Evolutionary conservation across 2,797 vertebrate species (phyloP), one percentile per base, ranked within the genome.

Genomic region (Hipposideros larvatus): DNA sequence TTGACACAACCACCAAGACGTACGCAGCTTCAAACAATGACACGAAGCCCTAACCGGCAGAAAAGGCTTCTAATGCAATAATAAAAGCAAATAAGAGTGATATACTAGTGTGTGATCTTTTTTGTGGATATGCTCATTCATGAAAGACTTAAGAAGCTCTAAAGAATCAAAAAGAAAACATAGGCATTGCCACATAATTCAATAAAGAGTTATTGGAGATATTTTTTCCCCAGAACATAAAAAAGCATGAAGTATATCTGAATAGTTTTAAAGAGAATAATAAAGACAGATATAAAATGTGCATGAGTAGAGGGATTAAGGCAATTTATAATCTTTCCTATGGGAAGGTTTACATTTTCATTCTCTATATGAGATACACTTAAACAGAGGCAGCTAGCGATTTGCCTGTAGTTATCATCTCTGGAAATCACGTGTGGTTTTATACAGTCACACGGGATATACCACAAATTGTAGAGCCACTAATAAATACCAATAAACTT

Each of bases 261-360:
- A 88, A n/a, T 14, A 53, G 55, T 57, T 87, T 85, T 89, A 59
- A 91, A 82, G n/a, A 94, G 43, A 95, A 79, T 55, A 85, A 70
- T 75, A 79, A 87, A 82, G 80, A 92, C 14, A 87, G 41, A 71
- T 61, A 74, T 82, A 53, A 95, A 88, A 74, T 43, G 46, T 70
- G 37, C 57, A 57, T 43, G 65, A 82, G 34, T 61, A 70, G 15
- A 82, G 41, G n/a, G 31, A 80, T 43, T 59, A 77, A 78, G 41
- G 28, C 31, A 55, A 65, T 51, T 93, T 88, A 95, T 21, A 43
- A 48, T 66, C 53, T 79, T 74, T 73, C 53, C 85, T 55, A 37
- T 61, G 57, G 57, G 77, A 87, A 93, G 82, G 28, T 92, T 92
- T 83, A 11, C 63, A 73, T 61, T 84, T 84, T 84, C 48, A 70